A percentile compares a stretch with the other conserved stretches of the same genome.
Conservation (phyloP, 2,888 invertebrate genomes). For the Didymodactylos carnosus region DNA sequence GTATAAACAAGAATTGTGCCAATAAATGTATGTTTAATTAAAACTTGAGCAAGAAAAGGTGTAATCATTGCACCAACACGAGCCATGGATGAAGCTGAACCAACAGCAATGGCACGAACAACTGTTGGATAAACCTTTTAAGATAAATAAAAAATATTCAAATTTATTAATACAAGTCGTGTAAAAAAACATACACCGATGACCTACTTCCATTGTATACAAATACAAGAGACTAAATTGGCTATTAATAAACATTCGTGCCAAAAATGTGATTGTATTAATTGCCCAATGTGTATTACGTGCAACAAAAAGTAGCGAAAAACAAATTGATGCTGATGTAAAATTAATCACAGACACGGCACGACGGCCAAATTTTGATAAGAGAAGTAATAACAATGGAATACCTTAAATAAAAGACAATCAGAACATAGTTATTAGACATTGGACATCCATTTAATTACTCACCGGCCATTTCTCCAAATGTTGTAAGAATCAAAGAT, state of each 20-base stretch:
- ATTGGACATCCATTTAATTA: too few relatives aligned
- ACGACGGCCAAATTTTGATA: neutral
- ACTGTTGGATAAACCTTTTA: conserved; percentile 64
- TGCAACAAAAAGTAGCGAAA: neutral
- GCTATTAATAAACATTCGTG: conserved; percentile 73
- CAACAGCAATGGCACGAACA: conserved; percentile 67
- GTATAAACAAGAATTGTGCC: conserved; percentile 58
- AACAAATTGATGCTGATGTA: neutral
- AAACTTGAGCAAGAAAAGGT: conserved; percentile 66
- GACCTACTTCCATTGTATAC: conserved; percentile 62
- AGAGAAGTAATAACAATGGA: neutral
- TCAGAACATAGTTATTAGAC: conserved; percentile 38
- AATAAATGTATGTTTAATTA: conserved; percentile 52
- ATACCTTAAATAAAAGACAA: conserved; percentile 50
- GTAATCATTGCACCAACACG: conserved; percentile 77
- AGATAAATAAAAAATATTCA: neutral
- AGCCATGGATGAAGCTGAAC: conserved; percentile 71
- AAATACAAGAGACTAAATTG: conserved; percentile 85
- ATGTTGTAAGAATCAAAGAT: neutral
- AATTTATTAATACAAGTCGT: too few relatives aligned
- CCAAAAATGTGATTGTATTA: conserved; percentile 24
- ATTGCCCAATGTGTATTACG: neutral
- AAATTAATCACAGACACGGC: neutral
- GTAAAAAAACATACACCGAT: neutral
- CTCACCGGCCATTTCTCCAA: neutral